These are phyloP conservation scores for Siniperca obscura DNA, from an alignment of 2,797 vertebrate species.

Conservation along the genomic window DNA sequence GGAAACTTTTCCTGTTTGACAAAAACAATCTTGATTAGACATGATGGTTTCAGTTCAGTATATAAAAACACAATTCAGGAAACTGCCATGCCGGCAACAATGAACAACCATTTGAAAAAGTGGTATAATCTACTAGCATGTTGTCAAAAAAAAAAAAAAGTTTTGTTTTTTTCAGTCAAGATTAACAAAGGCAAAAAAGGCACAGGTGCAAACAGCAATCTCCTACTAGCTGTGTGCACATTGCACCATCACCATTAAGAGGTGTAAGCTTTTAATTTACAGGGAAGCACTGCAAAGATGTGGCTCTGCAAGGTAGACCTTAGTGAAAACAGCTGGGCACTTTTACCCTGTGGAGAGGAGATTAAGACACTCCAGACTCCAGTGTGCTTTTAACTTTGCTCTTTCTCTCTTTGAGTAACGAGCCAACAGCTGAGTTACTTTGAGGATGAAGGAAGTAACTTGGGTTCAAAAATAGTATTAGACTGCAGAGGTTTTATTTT, in stretches of 20 bases:
- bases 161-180: conserved; percentile 40
- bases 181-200: conserved; percentile 53
- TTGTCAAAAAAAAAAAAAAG: conserved; percentile 33
- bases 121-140: background rate
- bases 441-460: conserved; percentile 30
- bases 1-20: conserved; percentile 93
- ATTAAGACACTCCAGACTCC: conserved; percentile 75
- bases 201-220: conserved; percentile 78
- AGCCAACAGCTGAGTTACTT: conserved; percentile 59
- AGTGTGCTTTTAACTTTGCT: conserved; percentile 73
- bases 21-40: conserved; percentile 44
- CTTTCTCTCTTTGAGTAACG: conserved; percentile 54
- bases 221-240: conserved; percentile 59
- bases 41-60: background rate
- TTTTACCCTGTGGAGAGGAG: conserved; percentile 77
- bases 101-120: conserved; percentile 5
- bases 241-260: conserved; percentile 77
- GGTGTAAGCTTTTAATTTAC: conserved; percentile 85
- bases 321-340: conserved; percentile 80
- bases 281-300: conserved; percentile 69
- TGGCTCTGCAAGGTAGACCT: conserved; percentile 70
- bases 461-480: conserved; percentile 6
- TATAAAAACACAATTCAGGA: conserved; percentile 10
- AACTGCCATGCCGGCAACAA: conserved; percentile 4
- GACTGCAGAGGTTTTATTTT: background rate